Conservation (phyloP, 2,797 vertebrate genomes). For the Labeo calbasu region DNA sequence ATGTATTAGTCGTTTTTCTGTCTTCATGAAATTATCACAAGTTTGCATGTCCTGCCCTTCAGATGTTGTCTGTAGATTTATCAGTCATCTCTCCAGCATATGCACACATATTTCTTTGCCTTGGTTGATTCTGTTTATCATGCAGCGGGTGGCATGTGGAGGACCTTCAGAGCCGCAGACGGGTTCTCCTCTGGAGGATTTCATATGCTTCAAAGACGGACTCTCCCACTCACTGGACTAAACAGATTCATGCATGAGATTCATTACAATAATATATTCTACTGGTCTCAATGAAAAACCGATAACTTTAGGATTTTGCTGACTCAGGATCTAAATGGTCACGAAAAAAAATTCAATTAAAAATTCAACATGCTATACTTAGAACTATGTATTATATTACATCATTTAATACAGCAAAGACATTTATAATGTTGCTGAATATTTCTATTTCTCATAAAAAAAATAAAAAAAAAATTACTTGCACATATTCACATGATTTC, state of each 20-base stretch:
- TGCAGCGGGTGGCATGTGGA: slow-evolving; percentile 5
- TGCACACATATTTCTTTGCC: slow-evolving; percentile 14
- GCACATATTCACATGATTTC: no score
- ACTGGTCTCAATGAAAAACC: not conserved
- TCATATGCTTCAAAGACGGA: not conserved
- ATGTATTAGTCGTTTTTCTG: not conserved
- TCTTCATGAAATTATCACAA: slow-evolving; percentile 5
- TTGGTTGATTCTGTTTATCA: slow-evolving; percentile 5
- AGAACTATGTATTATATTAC: not conserved
- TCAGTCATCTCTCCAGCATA: slow-evolving; percentile 27
- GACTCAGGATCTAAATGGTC: not conserved
- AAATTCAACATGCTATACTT: no score
- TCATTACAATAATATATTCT: not conserved
- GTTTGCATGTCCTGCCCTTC: slow-evolving; percentile 30
- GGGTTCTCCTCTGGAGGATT: slow-evolving; percentile 6
- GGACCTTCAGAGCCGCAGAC: slow-evolving; percentile 24
- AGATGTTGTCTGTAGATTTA: slow-evolving; percentile 15
- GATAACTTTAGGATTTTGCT: not conserved
- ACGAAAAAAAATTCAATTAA: not conserved
- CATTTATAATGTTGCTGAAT: no score
- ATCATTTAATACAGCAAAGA: no score
- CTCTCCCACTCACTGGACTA: slow-evolving; percentile 8
- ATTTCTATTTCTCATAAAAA: no score
- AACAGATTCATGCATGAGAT: slow-evolving; percentile 1
- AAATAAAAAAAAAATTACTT: no score